phyloP scores from a whole-genome alignment of 2,113 vertebrate species.

The Bostrychus sinensis region DNA sequence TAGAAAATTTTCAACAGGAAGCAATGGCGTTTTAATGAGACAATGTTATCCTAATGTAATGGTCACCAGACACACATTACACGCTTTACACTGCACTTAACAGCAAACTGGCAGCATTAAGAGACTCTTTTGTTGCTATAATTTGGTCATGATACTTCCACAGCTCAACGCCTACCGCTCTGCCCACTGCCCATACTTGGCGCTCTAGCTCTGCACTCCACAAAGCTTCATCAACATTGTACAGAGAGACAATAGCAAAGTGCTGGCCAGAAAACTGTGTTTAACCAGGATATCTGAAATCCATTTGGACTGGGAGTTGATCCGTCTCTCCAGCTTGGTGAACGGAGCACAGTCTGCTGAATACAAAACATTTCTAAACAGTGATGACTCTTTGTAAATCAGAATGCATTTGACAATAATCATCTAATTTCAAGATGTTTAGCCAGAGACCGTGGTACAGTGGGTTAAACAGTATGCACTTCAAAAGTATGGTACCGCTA shows the following conservation, averaged over 20 bases:
- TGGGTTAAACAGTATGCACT: background rate
- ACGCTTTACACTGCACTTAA: background rate
- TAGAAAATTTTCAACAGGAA: constrained; percentile 7
- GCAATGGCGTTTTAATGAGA: background rate
- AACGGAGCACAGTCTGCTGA: background rate
- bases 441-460: no score
- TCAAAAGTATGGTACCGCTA: no score
- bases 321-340: constrained; percentile 22
- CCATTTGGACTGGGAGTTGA: constrained; percentile 11
- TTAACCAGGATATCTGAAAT: constrained; percentile 31
- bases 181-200: constrained; percentile 28
- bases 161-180: constrained; percentile 35
- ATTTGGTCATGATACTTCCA: constrained; percentile 25
- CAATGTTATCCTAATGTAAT: background rate
- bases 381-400: background rate
- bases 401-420: background rate
- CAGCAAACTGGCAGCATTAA: constrained; percentile 6
- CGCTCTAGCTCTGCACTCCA: constrained; percentile 17
- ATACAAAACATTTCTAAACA: background rate
- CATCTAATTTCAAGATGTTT: no score
- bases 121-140: constrained; percentile 3
- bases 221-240: constrained; percentile 9
- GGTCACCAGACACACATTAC: constrained; percentile 11
- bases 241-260: constrained; percentile 4
- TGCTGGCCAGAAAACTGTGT: constrained; percentile 1